Percentiles rank a stretch among this genome's conserved stretches.
These are phyloP conservation scores for Myathropa florea DNA, from an alignment of 2,888 invertebrate genomes.

Conservation along the genomic window DNA sequence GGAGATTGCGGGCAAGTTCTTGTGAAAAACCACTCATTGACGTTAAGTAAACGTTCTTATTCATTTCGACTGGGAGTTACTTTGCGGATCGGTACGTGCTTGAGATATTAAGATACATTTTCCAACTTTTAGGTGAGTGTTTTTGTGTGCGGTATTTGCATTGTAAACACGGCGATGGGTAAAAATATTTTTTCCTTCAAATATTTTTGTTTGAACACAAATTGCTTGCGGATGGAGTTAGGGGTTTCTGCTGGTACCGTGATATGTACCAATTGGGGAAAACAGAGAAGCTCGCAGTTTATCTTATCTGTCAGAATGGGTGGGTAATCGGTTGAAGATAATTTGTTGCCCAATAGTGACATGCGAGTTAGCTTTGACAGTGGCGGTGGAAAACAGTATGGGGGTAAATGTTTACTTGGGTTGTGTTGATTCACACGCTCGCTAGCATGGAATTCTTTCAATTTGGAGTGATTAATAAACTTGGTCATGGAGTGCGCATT, in stretches of 20 bases:
- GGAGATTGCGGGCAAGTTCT: slow-evolving; percentile 26
- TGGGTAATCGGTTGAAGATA: slow-evolving; percentile 37
- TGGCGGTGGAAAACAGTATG: neutral
- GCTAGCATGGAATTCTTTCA: neutral
- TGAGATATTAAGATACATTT: neutral
- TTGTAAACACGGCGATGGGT: slow-evolving; percentile 7
- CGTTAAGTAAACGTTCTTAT: slow-evolving; percentile 33
- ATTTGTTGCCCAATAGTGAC: slow-evolving; percentile 30
- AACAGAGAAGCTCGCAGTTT: slow-evolving; percentile 28
- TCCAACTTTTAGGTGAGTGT: neutral
- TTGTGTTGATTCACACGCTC: neutral
- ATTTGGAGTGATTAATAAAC: neutral
- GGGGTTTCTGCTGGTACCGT: neutral
- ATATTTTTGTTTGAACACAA: neutral
- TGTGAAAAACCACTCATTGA: slow-evolving; percentile 6
- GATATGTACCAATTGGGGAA: neutral
- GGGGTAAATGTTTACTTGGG: neutral
- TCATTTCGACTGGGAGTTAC: slow-evolving; percentile 3
- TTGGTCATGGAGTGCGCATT: neutral
- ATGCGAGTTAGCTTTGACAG: neutral
- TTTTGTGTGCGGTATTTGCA: slow-evolving; percentile 10
- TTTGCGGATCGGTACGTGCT: slow-evolving; percentile 22
- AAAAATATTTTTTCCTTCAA: neutral
- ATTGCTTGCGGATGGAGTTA: neutral
- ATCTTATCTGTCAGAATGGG: slow-evolving; percentile 59